These are phyloP conservation scores for Cacatua alba DNA, from an alignment of 2,113 vertebrate species.

Conservation along the genomic window DNA sequence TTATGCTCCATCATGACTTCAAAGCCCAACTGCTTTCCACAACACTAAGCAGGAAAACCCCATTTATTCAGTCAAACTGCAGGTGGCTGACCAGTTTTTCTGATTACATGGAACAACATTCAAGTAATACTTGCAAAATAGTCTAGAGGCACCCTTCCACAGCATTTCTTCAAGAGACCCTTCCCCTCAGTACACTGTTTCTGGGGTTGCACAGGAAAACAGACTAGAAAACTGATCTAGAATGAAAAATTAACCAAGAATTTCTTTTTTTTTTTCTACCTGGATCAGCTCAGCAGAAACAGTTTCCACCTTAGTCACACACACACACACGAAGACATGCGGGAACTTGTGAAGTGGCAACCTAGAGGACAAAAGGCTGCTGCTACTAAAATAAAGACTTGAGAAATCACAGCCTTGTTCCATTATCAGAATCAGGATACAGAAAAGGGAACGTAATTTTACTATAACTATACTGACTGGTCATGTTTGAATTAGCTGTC, in stretches of 20 bases:
- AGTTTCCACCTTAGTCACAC: background rate
- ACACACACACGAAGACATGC: background rate
- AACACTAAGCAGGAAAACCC: background rate
- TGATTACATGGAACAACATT: background rate
- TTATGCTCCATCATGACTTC: background rate
- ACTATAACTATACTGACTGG: background rate
- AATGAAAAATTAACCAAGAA: background rate
- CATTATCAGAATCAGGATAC: background rate
- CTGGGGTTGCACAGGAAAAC: background rate
- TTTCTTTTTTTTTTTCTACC: background rate
- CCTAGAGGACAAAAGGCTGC: background rate
- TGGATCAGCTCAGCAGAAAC: background rate
- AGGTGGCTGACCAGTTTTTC: background rate
- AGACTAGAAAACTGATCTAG: background rate
- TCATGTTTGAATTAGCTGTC: background rate
- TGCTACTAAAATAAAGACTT: background rate
- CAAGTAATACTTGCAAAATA: background rate
- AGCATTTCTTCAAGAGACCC: background rate
- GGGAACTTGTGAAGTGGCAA: background rate
- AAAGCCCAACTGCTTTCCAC: background rate
- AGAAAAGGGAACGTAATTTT: background rate
- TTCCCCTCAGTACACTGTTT: background rate
- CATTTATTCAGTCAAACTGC: background rate
- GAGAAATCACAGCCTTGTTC: background rate
- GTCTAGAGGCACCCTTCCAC: background rate